These are phyloP conservation scores for Hydrozoanthus tunicans DNA, from an alignment of 64 coral and sea anemone genomes.

Conservation along the genomic window DNA sequence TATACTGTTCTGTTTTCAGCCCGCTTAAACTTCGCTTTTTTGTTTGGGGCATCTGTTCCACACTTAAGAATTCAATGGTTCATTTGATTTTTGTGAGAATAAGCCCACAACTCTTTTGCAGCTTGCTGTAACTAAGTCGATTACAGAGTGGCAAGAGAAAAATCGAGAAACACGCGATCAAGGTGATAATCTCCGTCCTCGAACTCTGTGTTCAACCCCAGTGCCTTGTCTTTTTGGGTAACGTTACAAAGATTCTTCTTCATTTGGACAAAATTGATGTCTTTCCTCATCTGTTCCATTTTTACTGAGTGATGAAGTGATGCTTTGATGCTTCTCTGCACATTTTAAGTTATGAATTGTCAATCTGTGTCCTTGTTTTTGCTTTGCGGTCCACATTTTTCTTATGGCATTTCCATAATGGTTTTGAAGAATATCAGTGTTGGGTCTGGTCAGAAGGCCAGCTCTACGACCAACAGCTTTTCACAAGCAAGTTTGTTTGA, in stretches of 20 bases:
- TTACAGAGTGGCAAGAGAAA: neutral
- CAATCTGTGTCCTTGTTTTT: neutral
- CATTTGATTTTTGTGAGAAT: neutral
- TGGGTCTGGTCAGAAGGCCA: neutral
- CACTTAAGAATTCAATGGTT: neutral
- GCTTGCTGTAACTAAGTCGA: neutral
- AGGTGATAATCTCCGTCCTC: neutral
- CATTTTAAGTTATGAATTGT: neutral
- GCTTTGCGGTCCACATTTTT: constrained; percentile 2
- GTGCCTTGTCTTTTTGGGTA: constrained; percentile 7
- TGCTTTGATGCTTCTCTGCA: constrained; percentile 6
- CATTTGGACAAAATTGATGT: neutral
- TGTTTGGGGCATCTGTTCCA: neutral
- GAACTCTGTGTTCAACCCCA: neutral
- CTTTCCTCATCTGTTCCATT: neutral
- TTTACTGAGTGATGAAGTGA: constrained; percentile 30
- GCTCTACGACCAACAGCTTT: constrained; percentile 2
- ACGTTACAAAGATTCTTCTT: neutral
- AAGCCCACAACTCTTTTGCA: neutral
- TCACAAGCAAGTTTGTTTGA: neutral
- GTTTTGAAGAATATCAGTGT: neutral
- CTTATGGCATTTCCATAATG: neutral
- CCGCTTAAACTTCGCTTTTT: neutral
- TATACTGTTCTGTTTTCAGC: neutral
- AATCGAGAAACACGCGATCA: neutral